Percentiles rank a stretch among this genome's conserved stretches.
phyloP scores from a whole-genome alignment of 2,888 invertebrate genomes.

The Aleiodes testaceus region DNA sequence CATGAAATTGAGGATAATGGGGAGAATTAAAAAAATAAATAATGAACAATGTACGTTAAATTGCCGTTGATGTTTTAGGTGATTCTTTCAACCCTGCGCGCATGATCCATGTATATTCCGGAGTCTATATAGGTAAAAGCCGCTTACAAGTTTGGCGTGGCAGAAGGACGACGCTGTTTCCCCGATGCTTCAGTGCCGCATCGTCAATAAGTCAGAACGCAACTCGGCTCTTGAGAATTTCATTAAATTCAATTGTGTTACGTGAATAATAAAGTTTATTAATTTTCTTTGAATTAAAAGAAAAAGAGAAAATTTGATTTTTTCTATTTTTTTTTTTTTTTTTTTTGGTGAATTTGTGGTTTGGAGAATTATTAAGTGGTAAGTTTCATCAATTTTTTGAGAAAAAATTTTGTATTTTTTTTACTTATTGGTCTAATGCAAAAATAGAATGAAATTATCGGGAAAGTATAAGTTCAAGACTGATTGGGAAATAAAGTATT shows the following conservation, averaged over 20 bases:
- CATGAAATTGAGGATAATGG: background rate
- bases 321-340: too few relatives aligned
- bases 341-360: too few relatives aligned
- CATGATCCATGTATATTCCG: conserved; percentile 20
- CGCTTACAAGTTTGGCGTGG: conserved; percentile 4
- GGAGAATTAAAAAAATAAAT: background rate
- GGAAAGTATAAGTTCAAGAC: too few relatives aligned
- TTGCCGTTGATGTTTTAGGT: background rate
- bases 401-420: too few relatives aligned
- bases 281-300: background rate
- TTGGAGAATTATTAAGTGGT: too few relatives aligned
- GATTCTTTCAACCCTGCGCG: conserved; percentile 12
- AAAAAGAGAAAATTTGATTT: conserved; percentile 9
- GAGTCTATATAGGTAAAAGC: conserved; percentile 9
- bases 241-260: background rate
- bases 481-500: too few relatives aligned
- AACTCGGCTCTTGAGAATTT: background rate
- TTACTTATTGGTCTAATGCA: too few relatives aligned
- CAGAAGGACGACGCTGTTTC: conserved; percentile 35
- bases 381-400: too few relatives aligned
- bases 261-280: background rate
- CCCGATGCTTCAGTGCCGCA: conserved; percentile 57
- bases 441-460: too few relatives aligned
- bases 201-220: conserved; percentile 51
- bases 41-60: background rate